Conservation (phyloP, 2,888 invertebrate genomes). For the Erebia palarica region DNA sequence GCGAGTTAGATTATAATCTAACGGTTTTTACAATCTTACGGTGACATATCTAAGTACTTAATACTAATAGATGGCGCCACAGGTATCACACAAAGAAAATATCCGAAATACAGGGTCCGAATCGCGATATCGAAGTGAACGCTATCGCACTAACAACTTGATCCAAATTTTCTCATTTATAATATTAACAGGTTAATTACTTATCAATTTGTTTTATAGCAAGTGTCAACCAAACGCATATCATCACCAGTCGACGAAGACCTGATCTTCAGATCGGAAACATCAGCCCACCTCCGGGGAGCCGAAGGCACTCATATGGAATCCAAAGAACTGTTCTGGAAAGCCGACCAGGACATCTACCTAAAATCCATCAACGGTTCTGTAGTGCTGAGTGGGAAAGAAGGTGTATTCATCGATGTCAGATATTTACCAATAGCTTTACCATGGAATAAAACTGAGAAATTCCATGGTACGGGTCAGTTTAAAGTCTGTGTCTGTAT, state of each 20-base stretch:
- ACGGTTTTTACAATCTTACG: too few species aligned
- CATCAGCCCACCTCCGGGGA: conserved; percentile 86
- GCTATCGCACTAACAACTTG: too few species aligned
- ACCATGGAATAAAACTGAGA: conserved; percentile 61
- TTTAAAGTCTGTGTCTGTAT: conserved; percentile 95
- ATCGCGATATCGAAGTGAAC: too few species aligned
- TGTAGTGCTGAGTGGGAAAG: conserved; percentile 85
- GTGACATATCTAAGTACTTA: too few species aligned
- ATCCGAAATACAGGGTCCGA: too few species aligned
- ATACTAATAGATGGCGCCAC: too few species aligned
- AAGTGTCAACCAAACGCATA: conserved; percentile 87
- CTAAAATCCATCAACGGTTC: conserved; percentile 90
- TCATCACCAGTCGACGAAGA: conserved; percentile 88
- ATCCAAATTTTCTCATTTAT: too few species aligned
- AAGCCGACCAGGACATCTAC: conserved; percentile 90
- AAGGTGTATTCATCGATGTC: conserved; percentile 88
- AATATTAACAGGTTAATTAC: too few species aligned
- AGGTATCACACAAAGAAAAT: too few species aligned
- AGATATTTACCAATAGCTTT: conserved; percentile 86
- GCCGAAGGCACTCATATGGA: conserved; percentile 91
- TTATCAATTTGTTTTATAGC: conserved; percentile 49
- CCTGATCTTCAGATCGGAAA: conserved; percentile 86
- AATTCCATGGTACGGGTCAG: conserved; percentile 75
- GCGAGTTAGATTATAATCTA: too few species aligned
- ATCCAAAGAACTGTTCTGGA: conserved; percentile 87